Base-by-base conservation (phyloP, 2,888 invertebrate genomes). In the Pristionchus arcanus region DNA sequence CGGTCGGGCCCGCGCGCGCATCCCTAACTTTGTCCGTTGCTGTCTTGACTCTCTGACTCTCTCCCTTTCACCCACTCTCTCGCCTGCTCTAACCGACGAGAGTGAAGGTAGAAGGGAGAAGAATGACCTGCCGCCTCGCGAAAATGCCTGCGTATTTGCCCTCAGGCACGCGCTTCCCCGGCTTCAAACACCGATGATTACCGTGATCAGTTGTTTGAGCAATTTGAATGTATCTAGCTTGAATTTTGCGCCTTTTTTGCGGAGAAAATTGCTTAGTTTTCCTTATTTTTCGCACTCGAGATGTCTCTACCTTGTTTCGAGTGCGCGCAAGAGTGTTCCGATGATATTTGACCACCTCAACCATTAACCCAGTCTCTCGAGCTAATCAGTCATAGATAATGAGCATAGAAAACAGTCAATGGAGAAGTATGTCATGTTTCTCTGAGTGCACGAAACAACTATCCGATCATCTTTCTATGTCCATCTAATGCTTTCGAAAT, bases 21-120 rank as follows among this genome's bases (percentile, higher is more conserved):
- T 13, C 15, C 28, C 59, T 59, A 59, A 85, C 31, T 85, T 55
- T 85, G 59, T 59, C 84, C 59, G 37, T 85, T 59, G 55, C 84
- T 59, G 55, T 19, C 34, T n/a, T 63, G 55, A 55, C 55, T 55
- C 21, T 55, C 11, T 7, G 21, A 63, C 7, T 68, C 19, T 28
- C 49, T 81, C n/a, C n/a, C n/a, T 16, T 42, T 15, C 49, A 13
- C 81, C 25, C 31, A 25, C 42, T 42, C 28, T 42, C 37, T 81
- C 42, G 31, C 3, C 15, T 5, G 34, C 15, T 21, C 2, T 16
- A 42, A 15, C 16, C 0, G 16, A 34, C 31, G 13, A 84, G 59
- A n/a, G 53, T 9, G 59, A 13, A 42, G n/a, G 84, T 25, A 15
- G 59, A 31, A 0, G 31, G 37, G 59, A 31, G 34, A 55, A 84